phyloP scores from a whole-genome alignment of 2,888 invertebrate species.

The Meiosimyza decipiens region DNA sequence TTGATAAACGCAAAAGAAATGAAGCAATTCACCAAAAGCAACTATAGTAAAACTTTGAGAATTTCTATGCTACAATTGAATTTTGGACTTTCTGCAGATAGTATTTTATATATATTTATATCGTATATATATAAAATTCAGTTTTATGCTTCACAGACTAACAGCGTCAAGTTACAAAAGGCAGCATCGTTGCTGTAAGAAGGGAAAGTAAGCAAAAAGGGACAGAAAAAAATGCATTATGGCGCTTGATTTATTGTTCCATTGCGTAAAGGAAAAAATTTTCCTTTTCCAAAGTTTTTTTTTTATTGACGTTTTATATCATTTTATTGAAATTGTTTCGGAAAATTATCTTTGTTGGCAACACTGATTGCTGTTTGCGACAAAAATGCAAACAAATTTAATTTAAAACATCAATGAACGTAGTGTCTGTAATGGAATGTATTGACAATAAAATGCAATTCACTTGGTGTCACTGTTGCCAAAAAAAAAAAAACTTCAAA shows the following conservation, averaged over 20 bases:
- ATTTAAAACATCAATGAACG: not conserved
- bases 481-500: no score
- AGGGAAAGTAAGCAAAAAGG: not conserved
- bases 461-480: no score
- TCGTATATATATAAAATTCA: no score
- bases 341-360: not conserved
- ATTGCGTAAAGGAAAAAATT: not conserved
- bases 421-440: no score
- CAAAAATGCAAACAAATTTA: constrained; percentile 1
- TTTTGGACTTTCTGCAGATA: not conserved
- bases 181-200: not conserved
- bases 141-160: no score
- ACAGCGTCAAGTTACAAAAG: no score
- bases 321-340: constrained; percentile 18
- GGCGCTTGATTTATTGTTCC: constrained; percentile 21
- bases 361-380: not conserved
- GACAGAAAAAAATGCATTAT: not conserved
- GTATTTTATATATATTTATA: no score
- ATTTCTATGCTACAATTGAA: constrained; percentile 16
- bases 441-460: no score
- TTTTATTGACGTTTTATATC: constrained; percentile 13
- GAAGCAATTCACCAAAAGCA: not conserved
- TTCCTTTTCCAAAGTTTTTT: not conserved
- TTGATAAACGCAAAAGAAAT: not conserved
- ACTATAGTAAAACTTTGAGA: constrained; percentile 7